Evolutionary conservation across 2,888 invertebrate genomes (phyloP).

Genomic region (Nudaria mundana): DNA sequence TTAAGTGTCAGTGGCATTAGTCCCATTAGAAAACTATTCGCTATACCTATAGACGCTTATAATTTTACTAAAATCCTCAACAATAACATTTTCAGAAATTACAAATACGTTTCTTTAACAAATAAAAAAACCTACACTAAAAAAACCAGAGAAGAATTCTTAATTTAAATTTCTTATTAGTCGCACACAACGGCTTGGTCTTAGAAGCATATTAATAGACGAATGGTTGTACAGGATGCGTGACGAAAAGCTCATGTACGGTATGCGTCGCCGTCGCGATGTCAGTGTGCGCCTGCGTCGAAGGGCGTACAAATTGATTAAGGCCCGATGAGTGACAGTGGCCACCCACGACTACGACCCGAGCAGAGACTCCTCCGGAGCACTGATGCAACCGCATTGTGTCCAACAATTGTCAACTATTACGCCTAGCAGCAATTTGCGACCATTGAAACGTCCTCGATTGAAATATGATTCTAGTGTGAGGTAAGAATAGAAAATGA

Average conservation of each 20-base stretch:
- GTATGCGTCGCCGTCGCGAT: constrained; percentile 35
- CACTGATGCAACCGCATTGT: constrained; percentile 46
- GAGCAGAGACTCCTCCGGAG: constrained; percentile 2
- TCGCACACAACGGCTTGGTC: constrained; percentile 10
- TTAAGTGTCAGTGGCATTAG: too few species aligned
- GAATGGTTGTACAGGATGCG: constrained; percentile 56
- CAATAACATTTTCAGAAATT: too few species aligned
- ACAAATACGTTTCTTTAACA: neutral
- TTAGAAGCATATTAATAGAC: constrained; percentile 41
- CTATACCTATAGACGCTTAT: too few species aligned
- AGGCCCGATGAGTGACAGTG: constrained; percentile 61
- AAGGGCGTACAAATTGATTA: constrained; percentile 79
- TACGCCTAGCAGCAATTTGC: constrained; percentile 42
- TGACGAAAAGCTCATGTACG: constrained; percentile 66
- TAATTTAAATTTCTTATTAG: constrained; percentile 7
- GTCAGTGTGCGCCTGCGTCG: constrained; percentile 45
- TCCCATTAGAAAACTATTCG: too few species aligned
- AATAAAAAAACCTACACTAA: neutral
- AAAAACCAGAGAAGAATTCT: constrained; percentile 11
- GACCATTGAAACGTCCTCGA: constrained; percentile 42
- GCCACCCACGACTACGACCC: constrained; percentile 59
- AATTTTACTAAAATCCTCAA: too few species aligned
- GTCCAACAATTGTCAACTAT: constrained; percentile 38
- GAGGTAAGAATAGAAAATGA: constrained; percentile 4
- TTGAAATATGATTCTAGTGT: constrained; percentile 34